Percentiles rank a stretch among this genome's conserved stretches.
Conservation (phyloP, 2,888 invertebrate genomes). For the Cabera pusaria region DNA sequence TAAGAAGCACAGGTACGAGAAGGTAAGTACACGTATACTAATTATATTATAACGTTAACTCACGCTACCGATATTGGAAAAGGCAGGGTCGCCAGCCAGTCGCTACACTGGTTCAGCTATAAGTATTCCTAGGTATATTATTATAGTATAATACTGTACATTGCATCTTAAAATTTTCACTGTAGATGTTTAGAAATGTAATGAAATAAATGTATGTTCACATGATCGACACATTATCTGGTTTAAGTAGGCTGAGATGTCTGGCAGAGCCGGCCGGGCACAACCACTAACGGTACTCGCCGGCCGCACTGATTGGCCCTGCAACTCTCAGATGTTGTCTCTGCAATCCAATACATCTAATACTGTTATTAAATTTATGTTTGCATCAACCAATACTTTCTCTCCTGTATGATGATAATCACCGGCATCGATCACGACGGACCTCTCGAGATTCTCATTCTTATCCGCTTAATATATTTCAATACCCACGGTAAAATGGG, state of each 20-base stretch:
- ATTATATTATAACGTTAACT: no score
- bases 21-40: no score
- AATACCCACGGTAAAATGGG: constrained; percentile 47
- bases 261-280: constrained; percentile 52
- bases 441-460: constrained; percentile 55
- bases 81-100: no score
- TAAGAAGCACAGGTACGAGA: no score
- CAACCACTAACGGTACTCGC: constrained; percentile 64
- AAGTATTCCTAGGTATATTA: no score
- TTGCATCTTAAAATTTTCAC: no score
- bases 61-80: no score
- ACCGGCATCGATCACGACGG: constrained; percentile 64
- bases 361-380: constrained; percentile 78
- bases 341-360: constrained; percentile 75
- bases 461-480: constrained; percentile 60
- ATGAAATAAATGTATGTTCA: constrained; percentile 44
- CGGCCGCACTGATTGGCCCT: constrained; percentile 63
- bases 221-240: constrained; percentile 62
- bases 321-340: constrained; percentile 65
- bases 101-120: no score
- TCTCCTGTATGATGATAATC: constrained; percentile 64
- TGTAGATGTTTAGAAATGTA: no score
- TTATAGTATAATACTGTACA: no score
- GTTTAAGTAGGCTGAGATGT: constrained; percentile 63
- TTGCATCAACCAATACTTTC: constrained; percentile 69